A percentile compares a stretch with the other conserved stretches of the same genome.
Evolutionary conservation across 2,113 vertebrate species (phyloP).

Genomic region (Cygnus atratus): DNA sequence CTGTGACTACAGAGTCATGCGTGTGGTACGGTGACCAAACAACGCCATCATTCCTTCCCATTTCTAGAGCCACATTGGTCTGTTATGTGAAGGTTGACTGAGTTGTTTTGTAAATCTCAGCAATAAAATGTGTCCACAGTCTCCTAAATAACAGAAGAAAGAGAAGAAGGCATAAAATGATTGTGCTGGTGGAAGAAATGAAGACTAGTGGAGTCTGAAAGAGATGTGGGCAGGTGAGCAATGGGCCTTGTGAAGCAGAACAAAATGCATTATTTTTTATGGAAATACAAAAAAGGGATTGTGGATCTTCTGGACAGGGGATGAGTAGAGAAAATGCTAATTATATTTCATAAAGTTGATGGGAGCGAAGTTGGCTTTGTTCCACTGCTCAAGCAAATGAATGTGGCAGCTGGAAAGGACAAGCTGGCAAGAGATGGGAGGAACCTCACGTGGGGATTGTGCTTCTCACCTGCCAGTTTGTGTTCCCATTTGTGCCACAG

Average conservation of each 20-base stretch:
- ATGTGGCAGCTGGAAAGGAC: constrained; percentile 5
- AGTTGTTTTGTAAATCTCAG: constrained; percentile 51
- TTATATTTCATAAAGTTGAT: constrained; percentile 1
- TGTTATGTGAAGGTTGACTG: neutral
- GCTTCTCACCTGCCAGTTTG: constrained; percentile 4
- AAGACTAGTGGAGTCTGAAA: constrained; percentile 38
- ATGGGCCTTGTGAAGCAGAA: constrained; percentile 59
- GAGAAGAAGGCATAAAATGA: constrained; percentile 35
- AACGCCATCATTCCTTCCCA: neutral
- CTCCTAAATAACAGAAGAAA: constrained; percentile 33
- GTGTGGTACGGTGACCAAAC: neutral
- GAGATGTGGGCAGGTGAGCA: constrained; percentile 55
- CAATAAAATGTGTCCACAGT: constrained; percentile 24
- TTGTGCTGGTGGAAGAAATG: constrained; percentile 36
- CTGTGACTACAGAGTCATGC: neutral
- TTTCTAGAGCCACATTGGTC: neutral
- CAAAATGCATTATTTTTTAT: constrained; percentile 69
- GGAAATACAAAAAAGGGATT: constrained; percentile 52
- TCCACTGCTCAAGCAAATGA: neutral
- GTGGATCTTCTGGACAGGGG: neutral
- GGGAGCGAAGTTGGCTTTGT: neutral
- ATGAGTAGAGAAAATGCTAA: constrained; percentile 13
- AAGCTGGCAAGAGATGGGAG: neutral
- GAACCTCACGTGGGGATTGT: neutral
- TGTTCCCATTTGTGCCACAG: neutral